Base-by-base conservation (phyloP, 2,888 invertebrate species). In the Philereme vetulata region DNA sequence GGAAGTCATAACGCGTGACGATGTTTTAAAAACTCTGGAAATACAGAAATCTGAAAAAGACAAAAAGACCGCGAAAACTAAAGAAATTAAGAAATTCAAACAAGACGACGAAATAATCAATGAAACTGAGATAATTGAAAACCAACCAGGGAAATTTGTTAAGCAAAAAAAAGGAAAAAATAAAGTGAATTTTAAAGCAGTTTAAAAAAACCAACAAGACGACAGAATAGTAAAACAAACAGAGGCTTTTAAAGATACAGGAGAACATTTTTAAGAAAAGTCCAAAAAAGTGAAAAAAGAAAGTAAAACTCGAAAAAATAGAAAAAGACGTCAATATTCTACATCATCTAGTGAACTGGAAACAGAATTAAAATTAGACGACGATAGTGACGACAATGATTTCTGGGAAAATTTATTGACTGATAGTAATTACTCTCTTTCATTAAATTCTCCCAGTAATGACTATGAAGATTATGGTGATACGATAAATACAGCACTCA, bases 301-400 rank as follows among this genome's bases (percentile, higher is more conserved):
- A 42, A 52, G 10, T 11, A 52, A 52, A 3, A 33, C 33, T 52
- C 34, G 35, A 50, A 56, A 50, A 45, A 55, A 55, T 40, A 36
- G 10, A 54, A 46, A 55, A 47, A 52, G 33, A 52, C 45, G 21
- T 21, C 21, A 21, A 21, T 21, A 21, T 21, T 21, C 21, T 21
- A 21, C 21, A 21, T 21, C 21, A 21, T 21, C 21, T 21, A 21
- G 21, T 21, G 21, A 21, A 21, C 21, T 21, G 54, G 54, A 54
- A 36, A 50, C 54, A 49, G 55, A 60, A 21, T 50, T 60, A 33
- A 51, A 51, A 51, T 60, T 51, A 45, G 56, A 60, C 60, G 56
- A 60, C 47, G 60, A 60, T 56, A 56, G 60, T 47, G 42, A 60
- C 51, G 51, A 60, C 51, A 36, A 51, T 60, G 56, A 60, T 51